A percentile compares a stretch with the other conserved stretches of the same genome.
These are phyloP conservation scores for Nymphalis urticae DNA, from an alignment of 2,888 invertebrate species.

Conservation along the genomic window DNA sequence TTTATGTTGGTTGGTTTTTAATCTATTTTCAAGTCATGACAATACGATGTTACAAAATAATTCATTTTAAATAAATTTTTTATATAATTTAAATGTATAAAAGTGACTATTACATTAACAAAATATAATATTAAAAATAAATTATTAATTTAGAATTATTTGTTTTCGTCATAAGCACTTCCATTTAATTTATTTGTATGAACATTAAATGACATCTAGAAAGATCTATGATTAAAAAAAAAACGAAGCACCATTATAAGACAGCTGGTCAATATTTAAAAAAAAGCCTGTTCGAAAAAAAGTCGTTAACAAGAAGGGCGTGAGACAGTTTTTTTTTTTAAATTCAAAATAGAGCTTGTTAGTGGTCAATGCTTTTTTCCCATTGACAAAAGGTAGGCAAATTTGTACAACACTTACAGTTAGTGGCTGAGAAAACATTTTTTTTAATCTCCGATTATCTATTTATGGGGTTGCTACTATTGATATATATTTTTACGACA, in stretches of 20 bases:
- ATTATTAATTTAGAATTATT: no score
- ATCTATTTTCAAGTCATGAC: no score
- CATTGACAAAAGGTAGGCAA: slow-evolving; percentile 36
- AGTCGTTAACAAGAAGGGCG: slow-evolving; percentile 41
- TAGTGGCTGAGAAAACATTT: slow-evolving; percentile 43
- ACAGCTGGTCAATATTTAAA: slow-evolving; percentile 34
- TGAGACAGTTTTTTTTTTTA: slow-evolving; percentile 37
- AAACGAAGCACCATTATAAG: background rate
- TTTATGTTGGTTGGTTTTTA: no score
- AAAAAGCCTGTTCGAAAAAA: slow-evolving; percentile 26
- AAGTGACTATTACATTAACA: no score
- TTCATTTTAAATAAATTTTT: no score
- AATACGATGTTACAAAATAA: no score
- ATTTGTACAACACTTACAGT: slow-evolving; percentile 43
- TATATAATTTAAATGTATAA: no score
- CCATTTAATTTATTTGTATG: no score
- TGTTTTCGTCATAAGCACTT: no score
- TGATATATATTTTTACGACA: slow-evolving; percentile 2
- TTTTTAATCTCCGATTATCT: slow-evolving; percentile 35
- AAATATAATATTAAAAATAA: no score
- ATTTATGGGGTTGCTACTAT: slow-evolving; percentile 26
- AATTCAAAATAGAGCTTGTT: slow-evolving; percentile 43
- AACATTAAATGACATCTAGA: no score
- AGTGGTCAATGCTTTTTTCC: slow-evolving; percentile 43
- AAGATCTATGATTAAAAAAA: background rate